Evolutionary conservation across 2,113 vertebrate genomes (phyloP), one percentile per base, ranked within the genome.

Genomic region (Hiodon tergisus): DNA sequence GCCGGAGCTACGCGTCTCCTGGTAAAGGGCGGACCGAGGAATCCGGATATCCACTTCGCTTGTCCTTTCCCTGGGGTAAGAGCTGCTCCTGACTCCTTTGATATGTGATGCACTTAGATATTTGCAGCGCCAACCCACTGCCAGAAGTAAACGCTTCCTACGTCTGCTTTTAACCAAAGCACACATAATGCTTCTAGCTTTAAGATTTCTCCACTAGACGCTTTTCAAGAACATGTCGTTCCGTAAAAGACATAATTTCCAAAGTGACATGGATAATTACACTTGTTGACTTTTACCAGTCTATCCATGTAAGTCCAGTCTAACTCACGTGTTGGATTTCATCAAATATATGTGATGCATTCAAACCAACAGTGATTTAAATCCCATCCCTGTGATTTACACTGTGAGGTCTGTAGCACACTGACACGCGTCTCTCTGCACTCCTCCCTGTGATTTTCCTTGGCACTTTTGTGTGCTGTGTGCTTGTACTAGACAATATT

Each of bases 281-380:
- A 82, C 84, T 85, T 87, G 87, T 87, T 85, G 87, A 87, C 86
- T 83, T 85, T 77, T 83, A 83, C 83, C 79, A 46, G 13, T 81
- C 82, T 81, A 76, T 87, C 85, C 87, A 85, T 85, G 82, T 84
- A 78, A 80, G 82, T 73, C 80, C 81, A 81, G 77, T 79, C 79
- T 83, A 85, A 79, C 82, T 78, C 76, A 77, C 57, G 48, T 85
- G 89, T 88, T 81, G 86, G 87, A 83, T 88, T 85, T 84, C 84
- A 89, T 87, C 86, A 86, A 86, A 86, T 86, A 81, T 83, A 83
- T 80, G 84, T 84, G 82, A 81, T 83, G 83, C 84, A 87, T 88
- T 87, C 83, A 85, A 87, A 90, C 90, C 89, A 87, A 90, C 88
- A 86, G 74, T 82, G 85, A 85, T 87, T 89, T 87, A 88, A 88